These are phyloP conservation scores for Pristionchus mayeri DNA, from an alignment of 2,888 invertebrate genomes.

Conservation along the genomic window DNA sequence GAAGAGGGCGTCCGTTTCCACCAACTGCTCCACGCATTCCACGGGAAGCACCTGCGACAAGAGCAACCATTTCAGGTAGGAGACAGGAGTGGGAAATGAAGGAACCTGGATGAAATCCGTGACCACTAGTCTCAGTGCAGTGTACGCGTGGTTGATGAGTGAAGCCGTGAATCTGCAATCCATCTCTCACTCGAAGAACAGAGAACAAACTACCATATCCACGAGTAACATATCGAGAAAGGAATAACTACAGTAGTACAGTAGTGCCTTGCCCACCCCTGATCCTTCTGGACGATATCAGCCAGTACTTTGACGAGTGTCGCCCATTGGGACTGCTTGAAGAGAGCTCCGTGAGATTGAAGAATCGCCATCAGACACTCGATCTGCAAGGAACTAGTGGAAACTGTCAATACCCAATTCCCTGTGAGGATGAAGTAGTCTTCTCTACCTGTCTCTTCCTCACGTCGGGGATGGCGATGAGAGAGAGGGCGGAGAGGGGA, in stretches of 20 bases:
- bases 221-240: too few relatives aligned
- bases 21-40: slow-evolving; percentile 83
- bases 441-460: slow-evolving; percentile 84
- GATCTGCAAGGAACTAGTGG: slow-evolving; percentile 80
- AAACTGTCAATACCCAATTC: too few relatives aligned
- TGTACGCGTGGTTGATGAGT: slow-evolving; percentile 92
- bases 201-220: too few relatives aligned
- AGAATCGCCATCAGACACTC: slow-evolving; percentile 94
- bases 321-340: slow-evolving; percentile 92
- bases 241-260: too few relatives aligned
- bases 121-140: slow-evolving; percentile 92
- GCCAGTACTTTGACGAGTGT: slow-evolving; percentile 93
- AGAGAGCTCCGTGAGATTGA: slow-evolving; percentile 91
- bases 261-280: slow-evolving; percentile 55
- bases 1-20: slow-evolving; percentile 94
- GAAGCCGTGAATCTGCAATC: slow-evolving; percentile 45
- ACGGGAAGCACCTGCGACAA: slow-evolving; percentile 89
- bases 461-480: slow-evolving; percentile 92
- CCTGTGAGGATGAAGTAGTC: not conserved
- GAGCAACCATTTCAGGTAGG: too few relatives aligned
- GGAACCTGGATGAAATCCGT: slow-evolving; percentile 87
- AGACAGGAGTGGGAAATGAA: not conserved
- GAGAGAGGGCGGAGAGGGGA: slow-evolving; percentile 91
- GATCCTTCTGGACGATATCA: slow-evolving; percentile 82
- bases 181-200: too few relatives aligned